phyloP scores from a whole-genome alignment of 2,113 vertebrate species.

The Emydura subglobosa region DNA sequence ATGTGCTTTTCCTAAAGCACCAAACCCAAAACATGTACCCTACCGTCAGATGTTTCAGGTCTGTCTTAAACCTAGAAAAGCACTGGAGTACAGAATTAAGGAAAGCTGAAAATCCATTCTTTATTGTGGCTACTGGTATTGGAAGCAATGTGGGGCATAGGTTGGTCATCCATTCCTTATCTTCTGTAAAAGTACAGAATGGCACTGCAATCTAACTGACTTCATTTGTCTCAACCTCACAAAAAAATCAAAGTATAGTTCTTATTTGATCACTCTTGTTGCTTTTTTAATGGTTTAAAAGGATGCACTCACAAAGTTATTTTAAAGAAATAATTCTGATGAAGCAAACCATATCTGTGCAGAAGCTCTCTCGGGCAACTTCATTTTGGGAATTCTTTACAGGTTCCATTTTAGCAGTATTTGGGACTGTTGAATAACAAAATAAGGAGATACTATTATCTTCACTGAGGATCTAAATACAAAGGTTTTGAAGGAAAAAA shows the following conservation, averaged over 20 bases:
- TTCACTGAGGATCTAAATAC: background rate
- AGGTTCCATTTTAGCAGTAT: background rate
- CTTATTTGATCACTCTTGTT: background rate
- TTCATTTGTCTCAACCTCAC: background rate
- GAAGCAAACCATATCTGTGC: background rate
- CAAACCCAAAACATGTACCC: background rate
- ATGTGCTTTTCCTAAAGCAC: background rate
- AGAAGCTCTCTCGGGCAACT: background rate
- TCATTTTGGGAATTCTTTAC: background rate
- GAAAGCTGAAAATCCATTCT: background rate
- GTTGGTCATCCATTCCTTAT: background rate
- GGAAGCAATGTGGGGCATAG: background rate
- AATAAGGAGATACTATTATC: background rate
- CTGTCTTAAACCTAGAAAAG: background rate
- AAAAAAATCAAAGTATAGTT: background rate
- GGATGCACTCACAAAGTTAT: background rate
- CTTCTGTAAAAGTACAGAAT: background rate
- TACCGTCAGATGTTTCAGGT: background rate
- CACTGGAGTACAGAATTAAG: background rate
- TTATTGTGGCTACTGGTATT: background rate
- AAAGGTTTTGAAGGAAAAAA: background rate
- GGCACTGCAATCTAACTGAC: background rate
- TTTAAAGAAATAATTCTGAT: background rate
- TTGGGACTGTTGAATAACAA: background rate
- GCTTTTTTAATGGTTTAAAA: background rate